These are phyloP conservation scores for Cremastobaeus sp. DNA, from an alignment of 2,888 invertebrate species.

Conservation along the genomic window DNA sequence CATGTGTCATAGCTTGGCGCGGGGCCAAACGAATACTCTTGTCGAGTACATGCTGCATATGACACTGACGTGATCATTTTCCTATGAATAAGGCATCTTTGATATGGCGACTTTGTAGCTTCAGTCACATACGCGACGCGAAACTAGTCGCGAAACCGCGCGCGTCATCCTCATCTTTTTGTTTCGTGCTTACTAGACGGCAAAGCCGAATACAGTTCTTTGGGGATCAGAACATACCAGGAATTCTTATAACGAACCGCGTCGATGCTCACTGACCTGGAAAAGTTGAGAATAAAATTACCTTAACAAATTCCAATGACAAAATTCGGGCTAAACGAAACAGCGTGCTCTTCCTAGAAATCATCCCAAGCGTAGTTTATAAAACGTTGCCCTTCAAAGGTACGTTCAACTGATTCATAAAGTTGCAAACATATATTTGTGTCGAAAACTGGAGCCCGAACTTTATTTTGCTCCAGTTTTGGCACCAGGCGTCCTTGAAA, in stretches of 20 bases:
- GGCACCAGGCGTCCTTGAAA: slow-evolving; percentile 66
- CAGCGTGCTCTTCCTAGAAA: background rate
- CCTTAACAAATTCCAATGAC: background rate
- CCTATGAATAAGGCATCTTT: slow-evolving; percentile 59
- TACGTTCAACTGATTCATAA: no score
- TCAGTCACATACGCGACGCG: slow-evolving; percentile 30
- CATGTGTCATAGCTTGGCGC: slow-evolving; percentile 46
- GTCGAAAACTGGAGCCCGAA: slow-evolving; percentile 37
- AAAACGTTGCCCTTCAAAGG: no score
- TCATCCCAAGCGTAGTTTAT: no score
- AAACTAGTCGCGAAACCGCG: slow-evolving; percentile 38
- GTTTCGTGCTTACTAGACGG: slow-evolving; percentile 48
- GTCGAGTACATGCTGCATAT: slow-evolving; percentile 46
- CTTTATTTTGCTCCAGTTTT: slow-evolving; percentile 70
- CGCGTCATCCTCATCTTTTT: slow-evolving; percentile 45
- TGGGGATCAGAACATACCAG: slow-evolving; percentile 29
- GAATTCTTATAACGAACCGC: slow-evolving; percentile 29
- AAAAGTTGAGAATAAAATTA: slow-evolving; percentile 31
- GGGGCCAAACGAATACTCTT: slow-evolving; percentile 49
- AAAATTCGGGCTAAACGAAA: background rate
- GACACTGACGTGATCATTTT: slow-evolving; percentile 56
- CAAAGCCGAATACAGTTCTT: slow-evolving; percentile 47
- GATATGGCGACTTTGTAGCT: slow-evolving; percentile 51
- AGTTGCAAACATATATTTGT: no score
- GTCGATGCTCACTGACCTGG: slow-evolving; percentile 27